Evolutionary conservation across 2,113 vertebrate genomes (phyloP).

Genomic region (Rhegmatorhina hoffmannsi): DNA sequence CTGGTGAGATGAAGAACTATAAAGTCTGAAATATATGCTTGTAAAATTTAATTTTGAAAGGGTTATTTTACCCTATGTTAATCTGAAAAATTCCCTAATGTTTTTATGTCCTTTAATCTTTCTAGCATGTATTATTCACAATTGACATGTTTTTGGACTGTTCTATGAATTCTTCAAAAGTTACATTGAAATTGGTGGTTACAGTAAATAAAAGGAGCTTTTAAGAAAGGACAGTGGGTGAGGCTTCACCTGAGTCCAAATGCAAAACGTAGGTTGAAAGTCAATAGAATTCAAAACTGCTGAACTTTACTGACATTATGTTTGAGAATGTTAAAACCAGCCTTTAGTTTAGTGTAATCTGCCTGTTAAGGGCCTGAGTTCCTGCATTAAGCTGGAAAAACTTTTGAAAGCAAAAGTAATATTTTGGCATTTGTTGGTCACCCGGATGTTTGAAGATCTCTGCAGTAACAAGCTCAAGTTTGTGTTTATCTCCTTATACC

Average conservation of each 20-base stretch:
- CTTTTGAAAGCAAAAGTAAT: neutral
- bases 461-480: neutral
- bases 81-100: neutral
- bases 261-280: neutral
- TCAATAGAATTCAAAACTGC: neutral
- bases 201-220: neutral
- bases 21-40: neutral
- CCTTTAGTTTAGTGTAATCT: neutral
- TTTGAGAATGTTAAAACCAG: neutral
- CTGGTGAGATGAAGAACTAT: slow-evolving; percentile 82
- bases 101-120: neutral
- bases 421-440: neutral
- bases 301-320: neutral
- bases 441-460: neutral
- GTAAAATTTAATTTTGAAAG: neutral
- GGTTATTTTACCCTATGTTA: neutral
- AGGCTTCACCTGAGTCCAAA: neutral
- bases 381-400: neutral
- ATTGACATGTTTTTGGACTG: neutral
- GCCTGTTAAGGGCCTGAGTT: neutral
- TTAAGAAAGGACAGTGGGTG: neutral
- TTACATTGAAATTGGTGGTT: neutral
- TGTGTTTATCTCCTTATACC: neutral
- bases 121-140: neutral
- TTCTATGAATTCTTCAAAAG: neutral